phyloP scores from a whole-genome alignment of 2,113 vertebrate species.

The Corvus cornix region DNA sequence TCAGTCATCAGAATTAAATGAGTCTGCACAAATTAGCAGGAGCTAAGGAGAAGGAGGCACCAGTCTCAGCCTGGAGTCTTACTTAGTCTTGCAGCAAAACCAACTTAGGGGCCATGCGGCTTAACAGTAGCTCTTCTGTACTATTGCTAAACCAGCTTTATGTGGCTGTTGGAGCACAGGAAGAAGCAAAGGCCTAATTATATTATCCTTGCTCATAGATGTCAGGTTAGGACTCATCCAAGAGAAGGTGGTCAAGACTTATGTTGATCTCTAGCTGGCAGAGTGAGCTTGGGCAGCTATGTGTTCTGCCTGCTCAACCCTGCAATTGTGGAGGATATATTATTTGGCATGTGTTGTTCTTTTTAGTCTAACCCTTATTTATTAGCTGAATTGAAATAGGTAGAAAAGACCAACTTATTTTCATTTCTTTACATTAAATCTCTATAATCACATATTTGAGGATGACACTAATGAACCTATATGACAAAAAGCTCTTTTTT shows the following conservation, averaged over 20 bases:
- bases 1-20: not conserved
- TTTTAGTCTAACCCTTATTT: not conserved
- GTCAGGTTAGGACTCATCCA: not conserved
- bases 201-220: not conserved
- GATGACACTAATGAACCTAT: not conserved
- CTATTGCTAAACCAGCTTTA: not conserved
- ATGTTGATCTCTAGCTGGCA: not conserved
- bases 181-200: not conserved
- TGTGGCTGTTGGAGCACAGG: not conserved
- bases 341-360: not conserved
- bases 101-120: not conserved
- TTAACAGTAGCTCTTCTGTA: not conserved
- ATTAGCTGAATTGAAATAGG: not conserved
- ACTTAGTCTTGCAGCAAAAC: not conserved
- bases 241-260: not conserved
- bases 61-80: not conserved
- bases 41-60: not conserved
- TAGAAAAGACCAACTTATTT: not conserved
- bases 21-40: not conserved
- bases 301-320: not conserved
- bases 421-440: not conserved
- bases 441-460: not conserved
- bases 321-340: not conserved
- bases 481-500: not conserved
- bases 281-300: not conserved